Evolutionary conservation across 1,140 invertebrate species (phyloP), one percentile per base, ranked within the genome.

Genomic region (Zaprionus taronus): DNA sequence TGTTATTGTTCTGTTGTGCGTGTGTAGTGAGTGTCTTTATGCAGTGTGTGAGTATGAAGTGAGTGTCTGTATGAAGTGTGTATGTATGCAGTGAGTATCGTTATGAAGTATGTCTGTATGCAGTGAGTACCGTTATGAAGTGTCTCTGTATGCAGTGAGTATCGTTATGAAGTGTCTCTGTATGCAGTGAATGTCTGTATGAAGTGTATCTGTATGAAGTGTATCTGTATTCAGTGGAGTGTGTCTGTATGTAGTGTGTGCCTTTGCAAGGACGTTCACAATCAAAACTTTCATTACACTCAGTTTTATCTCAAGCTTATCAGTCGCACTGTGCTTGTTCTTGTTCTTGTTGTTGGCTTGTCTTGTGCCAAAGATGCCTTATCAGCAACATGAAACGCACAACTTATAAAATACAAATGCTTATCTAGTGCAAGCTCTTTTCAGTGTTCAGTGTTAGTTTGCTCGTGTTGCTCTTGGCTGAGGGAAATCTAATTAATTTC

Each of bases 401-500:
- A 61, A 67, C 66, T 44, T 63, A 55, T 17, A 62, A 63, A 70
- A 69, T 41, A 41, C 38, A n/a, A 31, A 77, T 36, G 71, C 80
- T 89, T 89, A 87, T 89, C 84, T 78, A 34, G 9, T 31, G 62
- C 24, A 65, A 55, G 64, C 28, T 56, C n/a, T 55, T 55, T 26
- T 49, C 11, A 47, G 22, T 15, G 36, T 26, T 49, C 11, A 47
- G 22, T 15, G 36, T 58, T 34, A 11, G 31, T 22, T 20, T 57
- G 28, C 63, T n/a, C 56, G 26, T 66, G 62, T 26, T 67, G 41
- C 17, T 55, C 62, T 51, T 53, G 51, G 61, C 72, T 69, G 53
- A 49, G 65, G 67, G 66, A 70, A 90, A 90, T 90, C 84, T 90
- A 89, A 89, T 89, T 89, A 90, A 84, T 89, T 89, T 89, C 57